phyloP scores from a whole-genome alignment of 2,888 invertebrate species.

The Diarsia dahlii region DNA sequence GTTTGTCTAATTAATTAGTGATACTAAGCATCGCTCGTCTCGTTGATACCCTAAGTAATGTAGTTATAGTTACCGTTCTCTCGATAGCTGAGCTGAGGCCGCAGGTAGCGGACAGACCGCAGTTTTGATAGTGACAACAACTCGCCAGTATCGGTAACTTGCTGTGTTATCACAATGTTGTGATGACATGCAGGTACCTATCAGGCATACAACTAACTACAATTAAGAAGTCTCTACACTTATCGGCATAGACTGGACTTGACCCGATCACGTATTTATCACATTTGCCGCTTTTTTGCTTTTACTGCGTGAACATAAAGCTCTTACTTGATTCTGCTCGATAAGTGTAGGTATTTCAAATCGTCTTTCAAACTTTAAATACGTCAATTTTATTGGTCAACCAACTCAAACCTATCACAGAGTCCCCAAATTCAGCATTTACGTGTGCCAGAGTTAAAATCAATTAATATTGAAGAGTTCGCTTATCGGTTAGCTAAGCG shows the following conservation, averaged over 20 bases:
- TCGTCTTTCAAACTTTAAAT: background rate
- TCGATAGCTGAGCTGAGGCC: background rate
- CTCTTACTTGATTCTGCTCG: background rate
- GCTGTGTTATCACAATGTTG: constrained; percentile 12
- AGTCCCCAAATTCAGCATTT: background rate
- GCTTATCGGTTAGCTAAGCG: background rate
- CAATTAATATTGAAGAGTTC: background rate
- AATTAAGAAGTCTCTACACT: background rate
- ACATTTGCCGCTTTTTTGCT: background rate
- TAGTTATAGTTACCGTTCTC: background rate
- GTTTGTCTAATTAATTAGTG: constrained; percentile 23
- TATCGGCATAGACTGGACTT: background rate
- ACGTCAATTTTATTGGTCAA: too few species aligned
- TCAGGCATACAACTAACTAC: too few species aligned
- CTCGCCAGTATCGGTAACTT: constrained; percentile 23
- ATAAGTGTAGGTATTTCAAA: background rate
- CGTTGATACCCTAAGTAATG: constrained; percentile 3
- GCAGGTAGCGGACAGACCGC: constrained; percentile 6
- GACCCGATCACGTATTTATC: background rate
- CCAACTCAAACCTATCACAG: background rate
- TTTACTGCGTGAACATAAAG: background rate
- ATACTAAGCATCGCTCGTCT: background rate
- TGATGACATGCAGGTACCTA: background rate
- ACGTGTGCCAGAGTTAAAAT: background rate
- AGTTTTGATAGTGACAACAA: constrained; percentile 6